Base-by-base conservation (phyloP, 2,113 vertebrate species). In the Fukomys damarensis region DNA sequence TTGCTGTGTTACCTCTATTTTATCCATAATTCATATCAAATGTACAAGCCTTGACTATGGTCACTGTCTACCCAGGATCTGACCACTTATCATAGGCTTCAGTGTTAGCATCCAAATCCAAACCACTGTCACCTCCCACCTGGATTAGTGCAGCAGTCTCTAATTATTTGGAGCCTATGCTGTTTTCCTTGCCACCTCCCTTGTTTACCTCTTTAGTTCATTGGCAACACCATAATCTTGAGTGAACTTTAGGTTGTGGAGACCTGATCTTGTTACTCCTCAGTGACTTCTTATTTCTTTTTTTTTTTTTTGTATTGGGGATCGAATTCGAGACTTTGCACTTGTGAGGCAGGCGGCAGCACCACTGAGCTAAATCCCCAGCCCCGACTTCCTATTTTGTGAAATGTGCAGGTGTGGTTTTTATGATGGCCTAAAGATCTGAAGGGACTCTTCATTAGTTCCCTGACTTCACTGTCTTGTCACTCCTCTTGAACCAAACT, bases 381-480 rank as follows among this genome's bases (percentile, higher is more conserved):
- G n/a, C n/a, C n/a, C n/a, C n/a, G n/a, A n/a, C n/a, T 12, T 95
- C 54, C 38, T 81, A 3, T 93, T 92, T 96, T 3, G 22, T 79
- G 52, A 38, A 76, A 7, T 58, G 19, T 54, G 52, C 80, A 80
- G 43, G 0, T 17, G 49, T 2, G 4, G 49, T 86, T 93, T 24
- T 58, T 32, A 70, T 19, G 30, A 46, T 84, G 52, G 22, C 32
- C 9, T 61, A 0, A 20, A 13, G 35, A 16, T 61, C 43, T 10
- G 90, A 35, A 30, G 0, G 70, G 85, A 43, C 28, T 16, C 1
- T 14, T 92, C 10, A 1, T 35, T 65, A 8, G 17, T 70, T 68
- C 38, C 77, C 52, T 20, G 10, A 56, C 41, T 24, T 88, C 43
- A 3, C 1, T 52, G 56, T 43, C 68, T 32, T 32, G 0, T 12